phyloP scores from a whole-genome alignment of 1,140 invertebrate genomes.

The Drosophila seguyi region DNA sequence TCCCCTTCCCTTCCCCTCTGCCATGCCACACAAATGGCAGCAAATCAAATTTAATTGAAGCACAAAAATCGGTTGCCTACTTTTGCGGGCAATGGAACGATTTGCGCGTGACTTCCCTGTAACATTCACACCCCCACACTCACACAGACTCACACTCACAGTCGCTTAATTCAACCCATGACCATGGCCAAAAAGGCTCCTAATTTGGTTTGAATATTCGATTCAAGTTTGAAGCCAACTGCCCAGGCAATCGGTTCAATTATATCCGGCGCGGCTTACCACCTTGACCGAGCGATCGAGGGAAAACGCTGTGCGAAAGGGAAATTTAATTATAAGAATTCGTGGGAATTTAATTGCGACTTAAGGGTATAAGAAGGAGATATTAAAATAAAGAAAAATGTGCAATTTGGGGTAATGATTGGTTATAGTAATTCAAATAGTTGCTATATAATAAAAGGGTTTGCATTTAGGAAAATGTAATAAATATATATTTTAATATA shows the following conservation, averaged over 20 bases:
- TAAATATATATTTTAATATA: too few species aligned
- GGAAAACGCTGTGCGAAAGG: not conserved
- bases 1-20: not conserved
- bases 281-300: not conserved
- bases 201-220: slow-evolving; percentile 63
- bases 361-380: too few species aligned
- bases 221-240: slow-evolving; percentile 35
- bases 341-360: not conserved
- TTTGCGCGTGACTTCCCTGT: slow-evolving; percentile 38
- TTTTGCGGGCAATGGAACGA: slow-evolving; percentile 43
- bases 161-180: slow-evolving; percentile 7
- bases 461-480: not conserved
- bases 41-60: slow-evolving; percentile 82
- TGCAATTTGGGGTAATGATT: not conserved
- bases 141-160: not conserved
- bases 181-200: slow-evolving; percentile 33
- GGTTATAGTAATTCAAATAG: too few species aligned
- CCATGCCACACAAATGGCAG: slow-evolving; percentile 39
- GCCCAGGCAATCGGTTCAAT: slow-evolving; percentile 17
- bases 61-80: slow-evolving; percentile 56
- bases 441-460: not conserved
- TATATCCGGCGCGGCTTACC: slow-evolving; percentile 18
- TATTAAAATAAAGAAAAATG: not conserved
- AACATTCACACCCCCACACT: not conserved
- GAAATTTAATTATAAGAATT: slow-evolving; percentile 2